phyloP scores from a whole-genome alignment of 1,140 invertebrate species.

The Meloidogyne chitwoodi region DNA sequence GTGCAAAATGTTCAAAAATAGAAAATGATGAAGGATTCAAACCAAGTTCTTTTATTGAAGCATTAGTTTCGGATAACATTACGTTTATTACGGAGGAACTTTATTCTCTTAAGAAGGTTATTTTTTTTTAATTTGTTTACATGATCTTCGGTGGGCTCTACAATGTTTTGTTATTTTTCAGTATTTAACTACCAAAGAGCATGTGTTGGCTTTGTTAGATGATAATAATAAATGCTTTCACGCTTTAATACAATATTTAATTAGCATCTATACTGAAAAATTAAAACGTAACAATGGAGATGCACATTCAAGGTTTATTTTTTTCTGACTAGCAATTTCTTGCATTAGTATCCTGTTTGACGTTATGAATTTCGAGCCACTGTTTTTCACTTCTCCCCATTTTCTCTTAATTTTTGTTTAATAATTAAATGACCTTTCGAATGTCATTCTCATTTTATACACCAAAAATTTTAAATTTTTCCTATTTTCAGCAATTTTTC shows the following conservation, averaged over 20 bases:
- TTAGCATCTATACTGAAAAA: background rate
- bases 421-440: too few relatives aligned
- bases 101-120: background rate
- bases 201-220: background rate
- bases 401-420: too few relatives aligned
- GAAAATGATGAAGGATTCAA: background rate
- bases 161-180: background rate
- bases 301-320: background rate
- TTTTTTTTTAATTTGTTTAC: background rate
- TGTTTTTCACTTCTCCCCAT: too few relatives aligned
- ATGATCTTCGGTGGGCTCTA: too few relatives aligned
- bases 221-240: background rate
- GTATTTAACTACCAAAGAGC: background rate
- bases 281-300: background rate
- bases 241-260: background rate
- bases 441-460: too few relatives aligned
- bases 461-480: background rate
- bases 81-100: background rate
- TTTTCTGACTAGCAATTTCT: too few relatives aligned
- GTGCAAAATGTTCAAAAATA: background rate
- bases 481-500: background rate
- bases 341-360: too few relatives aligned
- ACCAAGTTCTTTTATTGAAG: background rate
- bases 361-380: too few relatives aligned
- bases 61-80: background rate